Percentiles rank a stretch among this genome's conserved stretches.
Evolutionary conservation across 2,113 vertebrate genomes (phyloP).

Genomic region (Labeo catla): DNA sequence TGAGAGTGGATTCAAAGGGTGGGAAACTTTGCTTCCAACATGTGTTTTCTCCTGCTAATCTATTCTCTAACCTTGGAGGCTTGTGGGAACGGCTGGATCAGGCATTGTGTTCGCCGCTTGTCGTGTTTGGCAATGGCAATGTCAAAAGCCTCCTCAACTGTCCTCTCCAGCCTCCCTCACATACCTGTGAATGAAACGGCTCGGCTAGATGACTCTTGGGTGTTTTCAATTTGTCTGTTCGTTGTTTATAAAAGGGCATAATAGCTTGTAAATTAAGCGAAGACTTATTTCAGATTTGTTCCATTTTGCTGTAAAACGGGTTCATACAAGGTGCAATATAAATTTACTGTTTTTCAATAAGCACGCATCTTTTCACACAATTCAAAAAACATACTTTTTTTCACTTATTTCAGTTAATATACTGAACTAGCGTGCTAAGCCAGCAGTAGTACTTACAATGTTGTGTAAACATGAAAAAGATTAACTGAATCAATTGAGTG

Average conservation of each 20-base stretch:
- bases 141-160: constrained; percentile 23
- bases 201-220: background rate
- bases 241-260: background rate
- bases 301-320: background rate
- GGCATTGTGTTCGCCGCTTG: constrained; percentile 29
- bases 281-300: background rate
- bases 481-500: too few relatives aligned
- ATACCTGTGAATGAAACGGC: background rate
- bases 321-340: too few relatives aligned
- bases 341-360: too few relatives aligned
- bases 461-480: too few relatives aligned
- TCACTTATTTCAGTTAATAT: too few relatives aligned
- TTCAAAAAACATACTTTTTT: too few relatives aligned
- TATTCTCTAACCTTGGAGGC: constrained; percentile 52
- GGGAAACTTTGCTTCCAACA: constrained; percentile 51
- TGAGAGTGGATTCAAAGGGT: constrained; percentile 47
- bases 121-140: constrained; percentile 16
- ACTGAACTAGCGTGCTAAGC: too few relatives aligned
- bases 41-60: constrained; percentile 50
- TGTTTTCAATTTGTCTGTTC: background rate
- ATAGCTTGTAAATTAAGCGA: background rate
- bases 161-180: background rate
- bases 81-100: constrained; percentile 47
- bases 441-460: too few relatives aligned
- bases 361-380: too few relatives aligned